Evolutionary conservation across 2,113 vertebrate species (phyloP).

Genomic region (Pycnonotus jocosus): DNA sequence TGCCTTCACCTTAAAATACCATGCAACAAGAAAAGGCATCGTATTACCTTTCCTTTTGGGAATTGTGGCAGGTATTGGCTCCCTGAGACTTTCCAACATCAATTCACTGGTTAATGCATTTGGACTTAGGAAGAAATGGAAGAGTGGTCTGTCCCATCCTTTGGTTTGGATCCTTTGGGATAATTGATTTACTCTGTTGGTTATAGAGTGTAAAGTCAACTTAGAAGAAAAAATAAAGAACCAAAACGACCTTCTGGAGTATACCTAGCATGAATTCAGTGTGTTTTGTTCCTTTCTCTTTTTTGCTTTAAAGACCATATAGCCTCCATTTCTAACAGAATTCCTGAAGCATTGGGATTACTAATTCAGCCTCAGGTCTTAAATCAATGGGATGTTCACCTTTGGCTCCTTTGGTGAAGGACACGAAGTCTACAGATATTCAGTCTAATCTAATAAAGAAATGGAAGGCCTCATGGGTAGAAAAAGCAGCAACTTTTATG

Average conservation of each 20-base stretch:
- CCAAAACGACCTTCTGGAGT: not conserved
- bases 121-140: rapidly evolving
- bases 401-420: not conserved
- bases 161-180: not conserved
- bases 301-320: not conserved
- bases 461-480: not conserved
- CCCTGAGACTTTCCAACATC: not conserved
- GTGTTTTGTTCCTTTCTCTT: not conserved
- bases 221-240: slow-evolving; percentile 22
- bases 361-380: not conserved
- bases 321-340: not conserved
- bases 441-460: not conserved
- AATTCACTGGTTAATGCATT: not conserved
- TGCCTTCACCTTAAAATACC: not conserved
- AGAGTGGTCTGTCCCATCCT: not conserved
- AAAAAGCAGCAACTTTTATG: not conserved
- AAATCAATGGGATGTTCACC: not conserved
- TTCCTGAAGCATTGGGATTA: not conserved
- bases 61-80: not conserved
- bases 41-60: not conserved
- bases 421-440: not conserved
- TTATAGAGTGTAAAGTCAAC: not conserved
- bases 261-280: not conserved
- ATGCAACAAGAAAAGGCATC: not conserved
- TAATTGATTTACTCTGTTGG: not conserved